Evolutionary conservation across 2,797 vertebrate species (phyloP).

Genomic region (Coendou prehensilis): DNA sequence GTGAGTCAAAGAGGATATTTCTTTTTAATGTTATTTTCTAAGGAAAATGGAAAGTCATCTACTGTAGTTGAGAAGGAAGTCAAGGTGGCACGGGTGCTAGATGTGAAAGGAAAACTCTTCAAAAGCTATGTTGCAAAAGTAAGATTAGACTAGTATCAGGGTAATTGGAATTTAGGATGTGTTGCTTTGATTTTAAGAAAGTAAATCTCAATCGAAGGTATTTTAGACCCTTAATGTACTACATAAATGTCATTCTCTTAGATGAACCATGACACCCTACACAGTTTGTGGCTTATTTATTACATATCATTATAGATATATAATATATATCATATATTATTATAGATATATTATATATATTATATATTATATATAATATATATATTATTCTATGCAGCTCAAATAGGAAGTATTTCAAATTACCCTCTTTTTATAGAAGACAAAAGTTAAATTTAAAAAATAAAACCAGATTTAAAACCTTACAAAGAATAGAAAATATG

Average conservation of each 20-base stretch:
- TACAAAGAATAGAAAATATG: neutral
- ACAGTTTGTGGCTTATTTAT: neutral
- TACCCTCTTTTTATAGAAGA: neutral
- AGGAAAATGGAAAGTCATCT: neutral
- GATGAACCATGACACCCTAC: neutral
- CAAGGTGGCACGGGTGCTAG: neutral
- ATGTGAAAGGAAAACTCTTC: neutral
- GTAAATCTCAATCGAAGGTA: neutral
- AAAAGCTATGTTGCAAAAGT: neutral
- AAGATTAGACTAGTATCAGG: neutral
- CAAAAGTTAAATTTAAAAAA: slow-evolving; percentile 14
- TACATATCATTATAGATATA: neutral
- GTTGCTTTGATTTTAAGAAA: neutral
- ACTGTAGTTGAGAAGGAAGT: neutral
- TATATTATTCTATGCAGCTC: neutral
- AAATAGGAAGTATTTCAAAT: neutral
- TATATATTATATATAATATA: neutral
- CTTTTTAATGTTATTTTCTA: neutral
- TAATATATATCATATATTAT: neutral
- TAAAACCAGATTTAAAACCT: neutral
- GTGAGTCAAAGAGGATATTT: neutral
- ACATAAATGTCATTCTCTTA: neutral
- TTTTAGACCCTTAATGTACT: neutral
- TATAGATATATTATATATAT: neutral
- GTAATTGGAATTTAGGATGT: neutral